phyloP scores from a whole-genome alignment of 2,113 vertebrate genomes.

The Colius striatus region DNA sequence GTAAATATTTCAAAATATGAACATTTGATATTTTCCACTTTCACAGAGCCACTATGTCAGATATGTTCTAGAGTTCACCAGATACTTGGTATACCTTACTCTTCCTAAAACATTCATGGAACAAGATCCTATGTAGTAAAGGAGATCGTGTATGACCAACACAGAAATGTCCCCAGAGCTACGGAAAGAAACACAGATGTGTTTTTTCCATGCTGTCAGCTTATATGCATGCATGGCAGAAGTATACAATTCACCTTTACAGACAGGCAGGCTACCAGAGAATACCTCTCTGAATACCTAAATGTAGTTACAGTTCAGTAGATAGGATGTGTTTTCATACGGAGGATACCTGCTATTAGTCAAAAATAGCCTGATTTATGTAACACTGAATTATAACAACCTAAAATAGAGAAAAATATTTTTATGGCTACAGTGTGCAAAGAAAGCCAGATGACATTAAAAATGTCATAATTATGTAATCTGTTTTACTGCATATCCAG shows the following conservation, averaged over 20 bases:
- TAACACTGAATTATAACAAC: background rate
- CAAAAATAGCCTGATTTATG: background rate
- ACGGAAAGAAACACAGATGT: conserved; percentile 83
- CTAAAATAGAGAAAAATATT: background rate
- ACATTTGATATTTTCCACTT: conserved; percentile 2
- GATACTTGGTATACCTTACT: conserved; percentile 60
- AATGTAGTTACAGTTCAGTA: background rate
- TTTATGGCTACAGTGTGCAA: background rate
- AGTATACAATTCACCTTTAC: conserved; percentile 37
- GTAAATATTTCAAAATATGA: background rate
- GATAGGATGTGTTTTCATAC: background rate
- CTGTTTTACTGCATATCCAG: background rate
- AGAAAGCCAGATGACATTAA: background rate
- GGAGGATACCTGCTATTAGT: background rate
- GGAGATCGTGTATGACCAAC: conserved; percentile 63
- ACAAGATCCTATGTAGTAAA: conserved; percentile 80
- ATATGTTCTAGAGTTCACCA: conserved; percentile 57
- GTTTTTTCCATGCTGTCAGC: conserved; percentile 85
- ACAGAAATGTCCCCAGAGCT: conserved; percentile 80
- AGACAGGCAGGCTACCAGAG: conserved; percentile 49
- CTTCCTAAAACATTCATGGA: conserved; percentile 74
- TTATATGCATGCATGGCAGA: conserved; percentile 32
- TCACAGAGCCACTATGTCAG: background rate
- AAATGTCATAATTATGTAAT: background rate
- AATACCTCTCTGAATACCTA: conserved; percentile 18